These are phyloP conservation scores for Geotrypetes seraphini DNA, from an alignment of 2,797 vertebrate species.

Conservation along the genomic window DNA sequence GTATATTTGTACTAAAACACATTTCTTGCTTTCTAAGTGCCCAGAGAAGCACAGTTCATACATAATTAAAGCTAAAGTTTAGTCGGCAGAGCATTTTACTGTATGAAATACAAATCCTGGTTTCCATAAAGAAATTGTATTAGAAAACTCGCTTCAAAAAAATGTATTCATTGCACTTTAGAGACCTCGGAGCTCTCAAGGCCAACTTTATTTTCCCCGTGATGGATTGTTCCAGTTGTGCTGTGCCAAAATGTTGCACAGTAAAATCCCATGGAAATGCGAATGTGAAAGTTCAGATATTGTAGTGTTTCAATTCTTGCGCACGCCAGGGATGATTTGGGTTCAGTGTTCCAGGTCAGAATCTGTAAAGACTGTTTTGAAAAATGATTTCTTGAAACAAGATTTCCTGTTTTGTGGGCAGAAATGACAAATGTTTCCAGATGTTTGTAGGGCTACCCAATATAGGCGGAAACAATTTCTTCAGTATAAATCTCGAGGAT, in stretches of 20 bases:
- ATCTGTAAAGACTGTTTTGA: no score
- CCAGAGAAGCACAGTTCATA: slow-evolving; percentile 24
- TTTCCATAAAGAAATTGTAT: slow-evolving; percentile 30
- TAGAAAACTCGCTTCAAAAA: slow-evolving; percentile 22
- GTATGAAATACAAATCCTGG: slow-evolving; percentile 23
- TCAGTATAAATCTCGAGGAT: no score
- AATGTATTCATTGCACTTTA: slow-evolving; percentile 16
- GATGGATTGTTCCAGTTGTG: background rate
- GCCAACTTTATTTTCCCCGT: slow-evolving; percentile 2
- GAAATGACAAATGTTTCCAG: no score
- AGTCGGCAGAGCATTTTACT: slow-evolving; percentile 12
- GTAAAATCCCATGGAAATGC: accelerated
- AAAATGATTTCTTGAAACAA: no score
- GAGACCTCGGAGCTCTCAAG: slow-evolving; percentile 5
- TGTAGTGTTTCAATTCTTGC: no score
- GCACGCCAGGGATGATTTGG: no score
- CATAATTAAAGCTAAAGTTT: slow-evolving; percentile 32
- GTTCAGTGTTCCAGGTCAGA: no score
- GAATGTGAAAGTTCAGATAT: no score
- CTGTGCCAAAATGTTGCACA: background rate
- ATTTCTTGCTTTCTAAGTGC: slow-evolving; percentile 33
- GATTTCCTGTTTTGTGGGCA: no score
- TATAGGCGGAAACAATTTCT: no score
- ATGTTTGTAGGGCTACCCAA: no score
- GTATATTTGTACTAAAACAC: no score